phyloP scores from a whole-genome alignment of 2,888 invertebrate genomes.

The Cheilosia grossa region DNA sequence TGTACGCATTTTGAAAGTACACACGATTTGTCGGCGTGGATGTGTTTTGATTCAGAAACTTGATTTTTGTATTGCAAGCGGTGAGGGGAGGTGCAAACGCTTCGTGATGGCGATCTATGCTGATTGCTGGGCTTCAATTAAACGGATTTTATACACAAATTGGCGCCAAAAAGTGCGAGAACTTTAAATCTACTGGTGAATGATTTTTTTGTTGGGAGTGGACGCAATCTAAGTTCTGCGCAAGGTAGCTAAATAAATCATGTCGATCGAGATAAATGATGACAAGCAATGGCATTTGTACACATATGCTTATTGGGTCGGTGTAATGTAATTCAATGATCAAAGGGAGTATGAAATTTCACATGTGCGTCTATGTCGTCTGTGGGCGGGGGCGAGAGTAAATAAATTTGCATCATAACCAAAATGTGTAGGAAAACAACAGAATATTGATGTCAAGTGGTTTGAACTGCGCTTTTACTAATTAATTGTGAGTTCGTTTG shows the following conservation, averaged over 20 bases:
- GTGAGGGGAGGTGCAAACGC: background rate
- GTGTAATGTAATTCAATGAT: background rate
- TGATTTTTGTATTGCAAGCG: background rate
- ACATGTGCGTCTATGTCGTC: background rate
- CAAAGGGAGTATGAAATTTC: background rate
- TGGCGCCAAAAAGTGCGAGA: conserved; percentile 52
- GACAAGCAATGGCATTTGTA: background rate
- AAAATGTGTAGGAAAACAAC: no score
- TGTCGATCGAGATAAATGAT: conserved; percentile 36
- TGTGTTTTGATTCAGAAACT: conserved; percentile 33
- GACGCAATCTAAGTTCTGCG: conserved; percentile 3
- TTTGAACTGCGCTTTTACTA: no score
- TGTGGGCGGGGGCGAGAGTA: background rate
- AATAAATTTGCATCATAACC: background rate
- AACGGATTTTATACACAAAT: conserved; percentile 25
- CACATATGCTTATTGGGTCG: background rate
- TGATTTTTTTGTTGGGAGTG: conserved; percentile 8
- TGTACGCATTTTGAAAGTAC: conserved; percentile 35
- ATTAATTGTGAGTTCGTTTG: no score
- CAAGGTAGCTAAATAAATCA: conserved; percentile 33
- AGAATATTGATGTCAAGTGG: no score
- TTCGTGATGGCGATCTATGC: conserved; percentile 7
- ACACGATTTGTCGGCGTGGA: background rate
- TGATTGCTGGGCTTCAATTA: conserved; percentile 42
- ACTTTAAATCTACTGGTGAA: conserved; percentile 1